Evolutionary conservation across 2,113 vertebrate genomes (phyloP), one percentile per base, ranked within the genome.

Genomic region (Myrmecophaga tridactyla): DNA sequence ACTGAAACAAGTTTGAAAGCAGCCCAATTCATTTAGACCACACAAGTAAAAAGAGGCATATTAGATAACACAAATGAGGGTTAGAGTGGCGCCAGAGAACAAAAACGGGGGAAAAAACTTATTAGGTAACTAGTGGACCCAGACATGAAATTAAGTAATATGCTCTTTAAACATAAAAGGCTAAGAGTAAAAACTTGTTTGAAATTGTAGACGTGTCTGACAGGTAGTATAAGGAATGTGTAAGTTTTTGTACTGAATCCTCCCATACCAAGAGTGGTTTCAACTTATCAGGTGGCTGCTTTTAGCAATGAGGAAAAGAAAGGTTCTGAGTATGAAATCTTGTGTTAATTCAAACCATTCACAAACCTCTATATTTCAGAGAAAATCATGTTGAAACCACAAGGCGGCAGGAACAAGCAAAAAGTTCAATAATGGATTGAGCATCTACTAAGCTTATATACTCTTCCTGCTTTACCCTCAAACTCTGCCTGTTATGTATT

Each of bases 81-180:
- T 93, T 94, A 86, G 90, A 94, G 86, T 94, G 93, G 89, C 80
- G 94, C 82, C 96, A 72, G 62, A 95, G 95, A 96, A 95, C 93
- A 81, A 95, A 97, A 78, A 95, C 89, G 83, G 94, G 94, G 93
- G 72, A 82, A 89, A 96, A 80, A 89, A 96, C 89, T 93, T 96
- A 78, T 43, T 96, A 96, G 85, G 60, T 95, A 96, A 81, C 58
- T 90, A 94, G 77, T 95, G 94, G 86, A 96, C 65, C 85, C 76
- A 96, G 97, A 17, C 77, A 89, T 96, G 94, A 12, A 97, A 96
- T 94, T 96, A 94, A 96, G 86, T 97, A 97, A 96, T 97, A 94
- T 2, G 69, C 88, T 75, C 46, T 97, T 96, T 94, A 96, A 97
- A 98, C 94, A 96, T 56, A 92, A 97, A 97, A 97, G 53, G 62